These are phyloP conservation scores for Echinarachnius parma DNA, from an alignment of 53 echinoderm and acorn worm genomes.

Conservation along the genomic window DNA sequence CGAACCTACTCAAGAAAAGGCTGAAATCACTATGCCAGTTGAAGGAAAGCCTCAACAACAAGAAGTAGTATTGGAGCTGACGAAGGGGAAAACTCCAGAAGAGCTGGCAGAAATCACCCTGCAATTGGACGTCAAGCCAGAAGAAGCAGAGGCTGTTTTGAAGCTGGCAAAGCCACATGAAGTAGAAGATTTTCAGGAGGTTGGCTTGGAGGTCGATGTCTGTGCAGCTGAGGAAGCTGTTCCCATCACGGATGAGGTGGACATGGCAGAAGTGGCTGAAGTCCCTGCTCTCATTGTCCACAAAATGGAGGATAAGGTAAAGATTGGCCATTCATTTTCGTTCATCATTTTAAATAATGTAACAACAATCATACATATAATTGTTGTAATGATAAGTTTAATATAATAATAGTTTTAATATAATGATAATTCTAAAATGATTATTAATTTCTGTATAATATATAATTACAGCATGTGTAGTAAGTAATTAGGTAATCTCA, in stretches of 20 bases:
- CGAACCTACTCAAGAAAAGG: too few species aligned
- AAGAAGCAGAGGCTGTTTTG: constrained; percentile 31
- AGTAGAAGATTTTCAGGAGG: constrained; percentile 52
- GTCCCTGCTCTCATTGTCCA: constrained; percentile 69
- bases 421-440: too few species aligned
- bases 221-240: constrained; percentile 37
- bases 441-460: too few species aligned
- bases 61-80: constrained; percentile 21
- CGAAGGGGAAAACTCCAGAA: constrained; percentile 11
- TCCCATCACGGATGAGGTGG: constrained; percentile 39
- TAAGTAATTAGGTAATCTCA: too few species aligned
- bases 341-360: too few species aligned
- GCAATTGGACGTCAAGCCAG: constrained; percentile 41
- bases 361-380: too few species aligned
- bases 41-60: constrained; percentile 37
- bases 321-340: too few species aligned
- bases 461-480: too few species aligned
- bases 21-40: too few species aligned
- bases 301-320: constrained; percentile 77
- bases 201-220: constrained; percentile 50
- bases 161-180: constrained; percentile 33
- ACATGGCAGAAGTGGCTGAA: constrained; percentile 51
- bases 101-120: constrained; percentile 33
- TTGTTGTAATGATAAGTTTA: too few species aligned
- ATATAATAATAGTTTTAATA: too few species aligned